Evolutionary conservation across 2,888 invertebrate species (phyloP).

Genomic region (Tyria jacobaeae): DNA sequence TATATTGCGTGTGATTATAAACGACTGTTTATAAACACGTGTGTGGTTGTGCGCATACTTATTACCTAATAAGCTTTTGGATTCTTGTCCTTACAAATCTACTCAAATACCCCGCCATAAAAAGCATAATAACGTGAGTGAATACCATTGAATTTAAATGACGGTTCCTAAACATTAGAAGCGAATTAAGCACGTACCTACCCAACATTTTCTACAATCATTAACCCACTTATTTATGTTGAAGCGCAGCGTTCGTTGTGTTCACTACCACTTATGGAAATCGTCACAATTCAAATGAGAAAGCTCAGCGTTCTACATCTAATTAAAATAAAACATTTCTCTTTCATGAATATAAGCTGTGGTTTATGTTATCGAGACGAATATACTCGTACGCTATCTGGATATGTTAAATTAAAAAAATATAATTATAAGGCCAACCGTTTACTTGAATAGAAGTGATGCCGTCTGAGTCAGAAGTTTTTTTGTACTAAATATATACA

Average conservation of each 20-base stretch:
- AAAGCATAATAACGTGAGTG: constrained; percentile 20
- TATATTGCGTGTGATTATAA: neutral
- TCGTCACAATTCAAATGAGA: constrained; percentile 46
- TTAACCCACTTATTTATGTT: constrained; percentile 42
- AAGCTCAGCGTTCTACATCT: constrained; percentile 29
- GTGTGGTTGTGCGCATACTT: neutral
- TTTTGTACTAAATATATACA: no score
- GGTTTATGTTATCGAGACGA: neutral
- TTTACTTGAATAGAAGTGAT: no score
- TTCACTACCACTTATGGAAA: constrained; percentile 40
- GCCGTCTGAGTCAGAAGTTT: no score
- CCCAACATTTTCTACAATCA: constrained; percentile 40
- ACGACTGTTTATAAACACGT: neutral
- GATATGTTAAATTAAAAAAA: no score
- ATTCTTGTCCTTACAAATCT: constrained; percentile 1
- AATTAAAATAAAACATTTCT: constrained; percentile 5
- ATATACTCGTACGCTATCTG: neutral
- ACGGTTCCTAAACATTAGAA: constrained; percentile 29
- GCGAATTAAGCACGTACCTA: constrained; percentile 38
- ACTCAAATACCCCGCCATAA: constrained; percentile 3
- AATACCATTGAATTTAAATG: constrained; percentile 37
- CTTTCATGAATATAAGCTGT: neutral
- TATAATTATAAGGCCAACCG: no score
- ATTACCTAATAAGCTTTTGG: neutral
- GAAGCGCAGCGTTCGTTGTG: constrained; percentile 26